A percentile compares a stretch with the other conserved stretches of the same genome.
These are phyloP conservation scores for Pristionchus mayeri DNA, from an alignment of 2,888 invertebrate genomes.

Conservation along the genomic window DNA sequence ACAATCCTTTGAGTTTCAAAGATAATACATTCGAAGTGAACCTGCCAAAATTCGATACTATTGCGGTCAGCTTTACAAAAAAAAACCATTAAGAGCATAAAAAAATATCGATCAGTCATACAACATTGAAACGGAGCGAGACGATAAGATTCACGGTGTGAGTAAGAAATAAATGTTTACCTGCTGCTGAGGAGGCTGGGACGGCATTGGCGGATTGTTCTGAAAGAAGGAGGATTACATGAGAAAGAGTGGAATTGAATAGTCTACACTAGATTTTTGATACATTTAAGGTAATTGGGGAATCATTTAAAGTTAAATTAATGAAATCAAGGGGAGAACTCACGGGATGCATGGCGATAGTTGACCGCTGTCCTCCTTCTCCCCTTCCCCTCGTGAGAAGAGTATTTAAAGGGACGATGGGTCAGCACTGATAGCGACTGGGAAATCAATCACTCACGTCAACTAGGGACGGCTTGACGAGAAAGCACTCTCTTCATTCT, in stretches of 20 bases:
- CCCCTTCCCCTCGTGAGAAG: constrained; percentile 1
- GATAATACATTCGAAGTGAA: background rate
- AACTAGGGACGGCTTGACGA: background rate
- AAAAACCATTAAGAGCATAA: too few relatives aligned
- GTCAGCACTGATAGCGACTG: constrained; percentile 1
- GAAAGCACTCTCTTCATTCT: too few relatives aligned
- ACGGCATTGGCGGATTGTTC: constrained; percentile 1
- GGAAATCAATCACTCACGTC: background rate
- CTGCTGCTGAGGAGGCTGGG: background rate
- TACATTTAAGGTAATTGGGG: background rate
- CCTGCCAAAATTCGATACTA: too few relatives aligned
- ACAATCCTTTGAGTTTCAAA: too few relatives aligned
- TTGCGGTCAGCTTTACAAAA: too few relatives aligned
- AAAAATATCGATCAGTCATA: too few relatives aligned
- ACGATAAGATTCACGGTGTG: too few relatives aligned
- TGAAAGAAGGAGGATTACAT: background rate
- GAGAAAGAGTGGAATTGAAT: background rate
- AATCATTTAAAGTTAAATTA: background rate
- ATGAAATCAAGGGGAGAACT: background rate
- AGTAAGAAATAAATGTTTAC: too few relatives aligned
- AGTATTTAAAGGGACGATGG: background rate
- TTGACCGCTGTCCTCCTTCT: background rate
- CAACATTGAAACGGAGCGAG: too few relatives aligned
- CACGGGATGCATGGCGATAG: background rate
- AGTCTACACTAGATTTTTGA: background rate